Evolutionary conservation across 2,888 invertebrate genomes (phyloP), one percentile per base, ranked within the genome.

Genomic region (Leptopterna dolabrata): DNA sequence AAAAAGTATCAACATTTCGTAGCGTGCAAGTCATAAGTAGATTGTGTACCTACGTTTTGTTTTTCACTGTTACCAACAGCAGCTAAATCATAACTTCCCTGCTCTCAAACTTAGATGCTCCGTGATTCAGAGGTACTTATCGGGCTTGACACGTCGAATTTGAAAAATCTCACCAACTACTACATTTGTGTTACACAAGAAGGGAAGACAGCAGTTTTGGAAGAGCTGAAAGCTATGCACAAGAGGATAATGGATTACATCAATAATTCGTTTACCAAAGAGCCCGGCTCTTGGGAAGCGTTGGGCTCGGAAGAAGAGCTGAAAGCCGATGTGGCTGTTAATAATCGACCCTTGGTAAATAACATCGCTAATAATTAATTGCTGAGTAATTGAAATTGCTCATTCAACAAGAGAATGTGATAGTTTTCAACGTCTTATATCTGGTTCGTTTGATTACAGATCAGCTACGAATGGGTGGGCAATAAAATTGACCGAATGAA

Each of bases 241-340:
- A 45, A 45, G n/a, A 30, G 78, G 7, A 87, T 63, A 41, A 85
- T 89, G 51, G 87, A 88, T 13, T 85, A 88, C 19, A 89, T 89
- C 9, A 86, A 88, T 51, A 85, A 71, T 71, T 81, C 83, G 47
- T 87, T 88, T 36, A 87, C 76, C 14, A 78, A 88, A 9, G 71
- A 87, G 14, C 76, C 90, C 0, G 82, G 88, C 24, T 30, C 41
- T 1, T 90, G 90, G 90, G 87, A 88, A 11, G 87, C 89, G 9
- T 88, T 86, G 1, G 89, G 88, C 9, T 89, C 89, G 45, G 90
- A 90, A 76, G 84, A 88, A 43, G 89, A 90, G 55, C 88, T 90
- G 13, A 88, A 89, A 47, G 87, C 84, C 19, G 81, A 83, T 6
- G 86, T 88, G 71, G 70, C 89, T 7, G 76, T 85, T n/a, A 55